These are phyloP conservation scores for Gonatopus flavifemur DNA, from an alignment of 1,140 invertebrate genomes.

Conservation along the genomic window DNA sequence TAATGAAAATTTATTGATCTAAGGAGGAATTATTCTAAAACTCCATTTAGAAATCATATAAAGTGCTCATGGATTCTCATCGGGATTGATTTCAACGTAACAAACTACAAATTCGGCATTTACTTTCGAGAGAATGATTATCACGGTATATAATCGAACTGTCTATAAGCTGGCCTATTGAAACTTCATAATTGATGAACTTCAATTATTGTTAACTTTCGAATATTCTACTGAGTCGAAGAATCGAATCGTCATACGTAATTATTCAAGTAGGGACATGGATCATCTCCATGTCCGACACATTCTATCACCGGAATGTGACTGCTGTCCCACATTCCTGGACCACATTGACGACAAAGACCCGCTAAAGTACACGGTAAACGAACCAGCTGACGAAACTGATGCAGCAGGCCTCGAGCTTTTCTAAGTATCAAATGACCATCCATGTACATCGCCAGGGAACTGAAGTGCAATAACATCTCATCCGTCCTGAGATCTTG, in stretches of 20 bases:
- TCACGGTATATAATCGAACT: no score
- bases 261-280: constrained; percentile 51
- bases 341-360: constrained; percentile 83
- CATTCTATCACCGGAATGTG: constrained; percentile 78
- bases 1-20: no score
- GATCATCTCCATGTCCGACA: constrained; percentile 52
- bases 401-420: constrained; percentile 86
- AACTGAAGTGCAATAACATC: constrained; percentile 92
- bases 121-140: no score
- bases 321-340: constrained; percentile 91
- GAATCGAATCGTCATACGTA: constrained; percentile 37
- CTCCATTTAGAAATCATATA: no score
- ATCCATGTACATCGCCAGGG: constrained; percentile 95
- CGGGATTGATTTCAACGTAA: no score
- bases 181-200: background rate
- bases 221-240: no score
- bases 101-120: no score
- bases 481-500: constrained; percentile 89
- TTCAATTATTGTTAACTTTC: no score
- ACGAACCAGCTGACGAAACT: constrained; percentile 80
- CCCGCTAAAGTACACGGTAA: constrained; percentile 87
- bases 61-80: no score
- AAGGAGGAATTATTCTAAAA: no score
- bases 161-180: no score
- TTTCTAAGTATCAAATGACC: constrained; percentile 86